A percentile compares a stretch with the other conserved stretches of the same genome.
phyloP scores from a whole-genome alignment of 1,140 invertebrate genomes.

The Drosophila albomicans region DNA sequence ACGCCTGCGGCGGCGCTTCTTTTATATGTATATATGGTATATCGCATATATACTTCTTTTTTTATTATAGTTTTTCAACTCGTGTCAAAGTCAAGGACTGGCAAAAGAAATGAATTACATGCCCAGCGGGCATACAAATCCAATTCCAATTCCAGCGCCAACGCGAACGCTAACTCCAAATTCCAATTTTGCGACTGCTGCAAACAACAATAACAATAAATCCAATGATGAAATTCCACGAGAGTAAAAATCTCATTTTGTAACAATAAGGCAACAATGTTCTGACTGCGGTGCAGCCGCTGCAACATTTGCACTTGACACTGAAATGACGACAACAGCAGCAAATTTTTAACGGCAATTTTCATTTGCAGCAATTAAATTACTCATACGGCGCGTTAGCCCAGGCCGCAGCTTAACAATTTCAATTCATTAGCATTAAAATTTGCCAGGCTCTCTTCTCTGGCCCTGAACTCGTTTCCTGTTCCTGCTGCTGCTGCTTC shows the following conservation, averaged over 20 bases:
- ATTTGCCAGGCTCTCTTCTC: background rate
- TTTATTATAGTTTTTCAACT: conserved; percentile 56
- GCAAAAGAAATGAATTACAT: conserved; percentile 55
- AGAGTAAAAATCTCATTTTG: conserved; percentile 42
- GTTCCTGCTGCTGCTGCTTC: conserved; percentile 1
- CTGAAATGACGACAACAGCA: conserved; percentile 62
- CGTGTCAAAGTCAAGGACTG: conserved; percentile 58
- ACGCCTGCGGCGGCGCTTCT: conserved; percentile 63
- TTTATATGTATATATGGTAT: conserved; percentile 12
- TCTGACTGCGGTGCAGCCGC: conserved; percentile 37
- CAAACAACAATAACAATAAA: conserved; percentile 17
- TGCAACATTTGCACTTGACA: conserved; percentile 76
- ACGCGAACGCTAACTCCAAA: background rate
- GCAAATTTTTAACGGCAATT: conserved; percentile 49
- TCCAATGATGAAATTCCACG: conserved; percentile 31
- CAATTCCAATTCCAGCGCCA: conserved; percentile 22
- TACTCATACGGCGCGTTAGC: conserved; percentile 59
- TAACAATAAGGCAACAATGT: conserved; percentile 6
- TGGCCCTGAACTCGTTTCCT: conserved; percentile 15
- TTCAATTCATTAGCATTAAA: conserved; percentile 81
- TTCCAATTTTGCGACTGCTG: conserved; percentile 1
- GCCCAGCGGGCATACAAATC: conserved; percentile 51
- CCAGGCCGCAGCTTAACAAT: conserved; percentile 41
- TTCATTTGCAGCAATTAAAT: conserved; percentile 72
- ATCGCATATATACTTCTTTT: background rate